Evolutionary conservation across 2,888 invertebrate genomes (phyloP).

Genomic region (Erannis defoliaria): DNA sequence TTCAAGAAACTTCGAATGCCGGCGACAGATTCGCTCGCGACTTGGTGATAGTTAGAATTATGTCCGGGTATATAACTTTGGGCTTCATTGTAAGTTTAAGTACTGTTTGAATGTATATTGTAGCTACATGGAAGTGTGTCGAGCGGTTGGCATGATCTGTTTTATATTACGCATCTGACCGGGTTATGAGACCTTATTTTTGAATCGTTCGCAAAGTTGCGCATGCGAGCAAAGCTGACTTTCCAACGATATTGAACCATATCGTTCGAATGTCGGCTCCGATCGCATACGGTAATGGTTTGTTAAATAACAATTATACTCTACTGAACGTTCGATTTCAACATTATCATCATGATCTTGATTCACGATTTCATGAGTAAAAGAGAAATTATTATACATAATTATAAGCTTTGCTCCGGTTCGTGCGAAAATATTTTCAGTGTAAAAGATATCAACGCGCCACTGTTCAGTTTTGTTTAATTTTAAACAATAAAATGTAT

Average conservation of each 20-base stretch:
- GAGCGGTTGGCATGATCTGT: conserved; percentile 21
- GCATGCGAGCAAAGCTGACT: no score
- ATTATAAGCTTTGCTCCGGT: background rate
- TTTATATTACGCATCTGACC: conserved; percentile 30
- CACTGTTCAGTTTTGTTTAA: no score
- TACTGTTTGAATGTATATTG: conserved; percentile 16
- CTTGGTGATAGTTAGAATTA: no score
- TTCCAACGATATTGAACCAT: no score
- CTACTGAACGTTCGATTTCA: conserved; percentile 16
- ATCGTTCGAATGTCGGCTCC: no score
- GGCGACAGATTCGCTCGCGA: no score
- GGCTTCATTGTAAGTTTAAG: background rate
- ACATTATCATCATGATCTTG: conserved; percentile 6
- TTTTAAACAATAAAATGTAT: no score
- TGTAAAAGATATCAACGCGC: conserved; percentile 10
- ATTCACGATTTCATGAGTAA: conserved; percentile 2
- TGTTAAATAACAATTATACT: conserved; percentile 28
- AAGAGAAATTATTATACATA: background rate
- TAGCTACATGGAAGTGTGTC: conserved; percentile 22
- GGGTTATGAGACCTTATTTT: no score
- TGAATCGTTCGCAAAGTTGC: no score
- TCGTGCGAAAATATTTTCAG: background rate
- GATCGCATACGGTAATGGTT: no score
- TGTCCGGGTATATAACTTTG: no score
- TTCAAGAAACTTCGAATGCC: no score